These are phyloP conservation scores for Montipora foliosa DNA, from an alignment of 64 coral and sea anemone species.

Conservation along the genomic window DNA sequence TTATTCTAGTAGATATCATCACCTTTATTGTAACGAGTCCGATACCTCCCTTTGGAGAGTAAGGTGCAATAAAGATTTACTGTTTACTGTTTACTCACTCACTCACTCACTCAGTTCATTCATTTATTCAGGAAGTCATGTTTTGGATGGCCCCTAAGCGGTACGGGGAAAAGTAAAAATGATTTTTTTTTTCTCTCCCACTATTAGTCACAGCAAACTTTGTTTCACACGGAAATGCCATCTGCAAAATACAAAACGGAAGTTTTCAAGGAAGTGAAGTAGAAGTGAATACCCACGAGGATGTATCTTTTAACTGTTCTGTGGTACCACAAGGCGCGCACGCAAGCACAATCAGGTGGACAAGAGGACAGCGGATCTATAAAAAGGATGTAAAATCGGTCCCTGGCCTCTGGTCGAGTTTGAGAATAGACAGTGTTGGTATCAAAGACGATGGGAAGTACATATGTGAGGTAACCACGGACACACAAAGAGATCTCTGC, in stretches of 20 bases:
- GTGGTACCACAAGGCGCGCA: neutral
- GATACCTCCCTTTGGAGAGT: too few relatives aligned
- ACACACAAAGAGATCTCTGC: neutral
- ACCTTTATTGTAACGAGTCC: too few relatives aligned
- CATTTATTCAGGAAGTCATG: too few relatives aligned
- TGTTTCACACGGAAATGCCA: neutral
- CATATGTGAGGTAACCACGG: neutral
- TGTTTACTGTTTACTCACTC: too few relatives aligned
- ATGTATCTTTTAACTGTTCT: slow-evolving; percentile 21
- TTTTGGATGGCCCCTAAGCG: too few relatives aligned
- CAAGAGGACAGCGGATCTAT: neutral
- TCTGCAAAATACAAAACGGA: slow-evolving; percentile 13
- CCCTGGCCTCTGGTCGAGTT: slow-evolving; percentile 1
- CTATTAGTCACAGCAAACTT: neutral
- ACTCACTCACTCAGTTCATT: too few relatives aligned
- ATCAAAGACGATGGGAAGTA: slow-evolving; percentile 4
- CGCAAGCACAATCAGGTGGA: neutral
- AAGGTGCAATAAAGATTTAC: too few relatives aligned
- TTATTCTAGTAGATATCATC: too few relatives aligned
- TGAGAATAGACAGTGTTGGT: neutral
- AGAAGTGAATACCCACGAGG: neutral
- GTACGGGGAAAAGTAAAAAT: neutral
- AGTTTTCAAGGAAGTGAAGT: neutral
- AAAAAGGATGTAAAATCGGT: neutral
- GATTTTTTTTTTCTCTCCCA: neutral